Base-by-base conservation (phyloP, 2,888 invertebrate genomes). In the Andrena chrysosceles region DNA sequence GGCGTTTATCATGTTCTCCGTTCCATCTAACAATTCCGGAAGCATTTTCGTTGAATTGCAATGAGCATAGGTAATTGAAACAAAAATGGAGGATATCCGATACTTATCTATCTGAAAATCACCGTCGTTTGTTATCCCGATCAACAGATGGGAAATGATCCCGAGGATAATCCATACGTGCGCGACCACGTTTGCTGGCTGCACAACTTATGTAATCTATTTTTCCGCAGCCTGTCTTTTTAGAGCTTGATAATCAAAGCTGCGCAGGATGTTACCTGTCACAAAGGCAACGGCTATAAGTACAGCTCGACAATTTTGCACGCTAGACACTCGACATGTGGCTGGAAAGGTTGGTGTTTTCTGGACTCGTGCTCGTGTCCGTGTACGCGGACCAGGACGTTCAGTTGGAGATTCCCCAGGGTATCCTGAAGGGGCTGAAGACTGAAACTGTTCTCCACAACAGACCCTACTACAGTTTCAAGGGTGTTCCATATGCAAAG, bases 401-500 rank as follows among this genome's bases (percentile, higher is more conserved):
- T 49, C 80, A 85, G 49, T 42, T 93, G 13, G 90, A 90, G n/a
- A 91, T 91, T 80, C 83, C 90, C 35, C 91, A 92, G 73, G 93
- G 93, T 0, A 77, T 84, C 5, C 73, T 93, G 6, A 92, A 90
- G 59, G 93, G 93, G 4, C 20, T 90, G 6, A 91, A 91, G 74
- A 84, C 87, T 0, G 87, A 73, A n/a, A 93, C 92, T 2, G 74
- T 85, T 20, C 83, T 79, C 26, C 85, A 89, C 42, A 88, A 87
- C 10, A 90, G 86, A 67, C 84, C 90, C 0, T 90, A 91, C 63
- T 93, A 90, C 59, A 91, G 91, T 75, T 93, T 93, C 63, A 92
- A 91, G 68, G 93, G 93, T 2, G 91, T 93, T 69, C 93, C 93
- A 3, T 93, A 92, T 64, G 92, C 91, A 0, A 91, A 91, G 72